phyloP scores from a whole-genome alignment of 1,140 invertebrate genomes.

The Zeugodacus cucurbitae region DNA sequence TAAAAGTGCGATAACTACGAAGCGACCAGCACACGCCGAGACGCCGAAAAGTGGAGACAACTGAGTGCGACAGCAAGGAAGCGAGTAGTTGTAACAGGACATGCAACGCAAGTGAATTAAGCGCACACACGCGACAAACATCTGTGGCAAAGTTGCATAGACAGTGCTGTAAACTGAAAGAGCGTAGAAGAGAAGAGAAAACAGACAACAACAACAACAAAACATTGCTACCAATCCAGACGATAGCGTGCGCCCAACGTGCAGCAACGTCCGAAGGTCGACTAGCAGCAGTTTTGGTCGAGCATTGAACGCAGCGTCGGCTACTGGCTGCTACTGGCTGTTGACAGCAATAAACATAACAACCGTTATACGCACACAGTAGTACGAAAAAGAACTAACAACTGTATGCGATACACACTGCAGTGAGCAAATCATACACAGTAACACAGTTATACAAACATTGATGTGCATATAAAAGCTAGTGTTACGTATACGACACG shows the following conservation, averaged over 20 bases:
- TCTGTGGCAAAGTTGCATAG: background rate
- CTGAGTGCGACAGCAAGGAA: background rate
- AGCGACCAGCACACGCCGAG: background rate
- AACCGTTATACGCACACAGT: background rate
- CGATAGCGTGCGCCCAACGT: background rate
- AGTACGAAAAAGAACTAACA: background rate
- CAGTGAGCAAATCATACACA: background rate
- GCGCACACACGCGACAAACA: background rate
- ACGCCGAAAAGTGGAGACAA: background rate
- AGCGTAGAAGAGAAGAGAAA: background rate
- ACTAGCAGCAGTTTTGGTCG: background rate
- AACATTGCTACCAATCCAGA: background rate
- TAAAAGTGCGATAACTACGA: background rate
- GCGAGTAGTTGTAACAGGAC: background rate
- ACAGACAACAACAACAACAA: background rate
- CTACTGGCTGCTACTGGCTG: background rate
- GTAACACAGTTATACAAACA: background rate
- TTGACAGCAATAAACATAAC: conserved; percentile 19
- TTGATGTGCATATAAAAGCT: background rate
- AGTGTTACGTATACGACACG: conserved; percentile 28
- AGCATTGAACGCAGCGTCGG: background rate
- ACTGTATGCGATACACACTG: background rate
- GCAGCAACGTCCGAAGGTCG: background rate
- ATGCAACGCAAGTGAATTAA: background rate
- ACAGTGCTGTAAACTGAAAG: background rate